Evolutionary conservation across 2,888 invertebrate genomes (phyloP), one percentile per base, ranked within the genome.

Genomic region (Andrena haemorrhoa): DNA sequence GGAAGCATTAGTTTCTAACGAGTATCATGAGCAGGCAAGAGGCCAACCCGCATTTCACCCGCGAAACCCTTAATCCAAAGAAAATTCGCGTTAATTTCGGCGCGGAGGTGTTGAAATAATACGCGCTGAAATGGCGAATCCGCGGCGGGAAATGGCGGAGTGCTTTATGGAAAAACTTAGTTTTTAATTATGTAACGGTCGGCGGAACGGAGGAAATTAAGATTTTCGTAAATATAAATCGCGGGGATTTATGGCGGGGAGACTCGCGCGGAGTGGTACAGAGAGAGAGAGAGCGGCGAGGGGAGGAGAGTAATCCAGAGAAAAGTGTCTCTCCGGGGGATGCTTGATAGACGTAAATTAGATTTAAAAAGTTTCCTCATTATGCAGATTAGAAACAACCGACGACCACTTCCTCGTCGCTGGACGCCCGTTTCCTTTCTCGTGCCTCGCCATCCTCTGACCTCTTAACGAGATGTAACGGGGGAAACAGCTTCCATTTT

Each of bases 311-410:
- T 68, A 80, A 79, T 80, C 61, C 66, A 5, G 23, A 10, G 68
- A 58, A 35, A 73, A 64, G 29, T 56, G 75, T 26, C 69, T 65
- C 75, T 35, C 33, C 16, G 8, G 56, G 49, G 74, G 58, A 51
- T 51, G 58, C 33, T 80, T 81, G 81, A 81, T 75, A 80, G 75
- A 82, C 82, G 71, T 75, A 81, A 82, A 82, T 75, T 82, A 82
- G 74, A 81, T 81, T 82, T 82, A 63, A 75, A 80, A 81, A 82
- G 82, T 81, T 82, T 81, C 82, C 70, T 82, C 82, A 75, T 82
- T 82, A 81, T 82, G 75, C 63, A 75, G 82, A 82, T 82, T 82
- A 82, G 70, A 75, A 75, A 71, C 82, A 74, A 74, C 65, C 56
- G 69, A 58, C 61, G 68, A 51, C 10, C 26, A 26, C 10, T 56